Percentiles rank a stretch among this genome's conserved stretches.
phyloP scores from a whole-genome alignment of 2,888 invertebrate genomes.

The Notocelia uddmanniana region DNA sequence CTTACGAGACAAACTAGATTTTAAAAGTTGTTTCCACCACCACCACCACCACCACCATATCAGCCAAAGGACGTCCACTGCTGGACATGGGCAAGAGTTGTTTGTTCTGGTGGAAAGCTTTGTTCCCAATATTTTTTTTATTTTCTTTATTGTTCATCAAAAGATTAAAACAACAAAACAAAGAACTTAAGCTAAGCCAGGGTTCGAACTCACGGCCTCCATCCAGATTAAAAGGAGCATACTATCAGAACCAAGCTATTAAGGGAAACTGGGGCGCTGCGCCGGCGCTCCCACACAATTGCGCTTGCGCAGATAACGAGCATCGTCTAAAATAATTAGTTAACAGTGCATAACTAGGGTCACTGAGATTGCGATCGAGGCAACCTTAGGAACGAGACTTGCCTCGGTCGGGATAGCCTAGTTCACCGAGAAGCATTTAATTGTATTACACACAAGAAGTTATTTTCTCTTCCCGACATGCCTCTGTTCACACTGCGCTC shows the following conservation, averaged over 20 bases:
- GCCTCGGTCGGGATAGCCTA: conserved; percentile 9
- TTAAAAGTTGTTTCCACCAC: too few species aligned
- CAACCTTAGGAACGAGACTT: conserved; percentile 12
- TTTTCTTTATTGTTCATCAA: too few species aligned
- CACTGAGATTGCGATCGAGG: conserved; percentile 26
- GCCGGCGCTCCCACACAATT: conserved; percentile 72
- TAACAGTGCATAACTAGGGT: conserved; percentile 40
- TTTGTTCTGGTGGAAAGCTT: too few species aligned
- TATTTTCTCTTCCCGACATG: neutral
- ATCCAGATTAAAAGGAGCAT: too few species aligned
- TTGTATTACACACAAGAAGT: neutral
- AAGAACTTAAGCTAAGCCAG: too few species aligned
- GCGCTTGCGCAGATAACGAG: conserved; percentile 38
- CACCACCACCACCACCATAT: too few species aligned
- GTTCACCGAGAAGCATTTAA: neutral
- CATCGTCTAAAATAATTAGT: conserved; percentile 42
- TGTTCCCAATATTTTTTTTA: too few species aligned
- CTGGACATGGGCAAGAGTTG: too few species aligned
- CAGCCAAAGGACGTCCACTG: too few species aligned
- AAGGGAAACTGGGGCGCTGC: conserved; percentile 53
- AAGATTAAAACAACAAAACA: too few species aligned
- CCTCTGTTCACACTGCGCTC: neutral
- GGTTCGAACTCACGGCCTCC: too few species aligned
- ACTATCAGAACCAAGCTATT: neutral
- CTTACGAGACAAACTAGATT: too few species aligned